phyloP scores from a whole-genome alignment of 2,797 vertebrate genomes.

The Sebastes vulpes region DNA sequence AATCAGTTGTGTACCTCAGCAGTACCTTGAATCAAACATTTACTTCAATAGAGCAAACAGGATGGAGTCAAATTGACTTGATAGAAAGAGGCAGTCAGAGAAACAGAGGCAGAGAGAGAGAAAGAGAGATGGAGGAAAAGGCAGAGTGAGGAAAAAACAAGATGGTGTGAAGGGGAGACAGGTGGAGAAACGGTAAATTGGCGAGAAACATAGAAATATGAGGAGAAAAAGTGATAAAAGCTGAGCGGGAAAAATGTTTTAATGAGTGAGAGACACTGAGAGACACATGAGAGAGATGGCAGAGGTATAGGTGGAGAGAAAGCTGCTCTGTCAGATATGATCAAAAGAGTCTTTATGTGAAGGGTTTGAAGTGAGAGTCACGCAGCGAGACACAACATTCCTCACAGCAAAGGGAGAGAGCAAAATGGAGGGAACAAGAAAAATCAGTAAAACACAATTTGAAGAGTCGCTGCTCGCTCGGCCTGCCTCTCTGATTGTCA shows the following conservation, averaged over 20 bases:
- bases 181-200: slow-evolving; percentile 1
- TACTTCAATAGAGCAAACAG: neutral
- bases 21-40: neutral
- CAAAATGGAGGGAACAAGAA: slow-evolving; percentile 14
- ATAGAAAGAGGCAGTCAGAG: neutral
- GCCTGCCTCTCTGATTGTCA: slow-evolving; percentile 15
- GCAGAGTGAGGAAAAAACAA: neutral
- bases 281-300: neutral
- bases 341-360: slow-evolving; percentile 40
- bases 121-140: neutral
- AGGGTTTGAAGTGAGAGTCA: neutral
- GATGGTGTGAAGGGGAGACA: neutral
- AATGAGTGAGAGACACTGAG: slow-evolving; percentile 25
- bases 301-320: slow-evolving; percentile 4
- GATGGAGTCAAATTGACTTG: slow-evolving; percentile 6
- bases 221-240: slow-evolving; percentile 7
- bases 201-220: neutral
- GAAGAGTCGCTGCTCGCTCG: neutral
- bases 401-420: neutral
- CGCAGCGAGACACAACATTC: slow-evolving; percentile 2
- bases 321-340: slow-evolving; percentile 47
- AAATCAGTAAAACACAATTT: slow-evolving; percentile 13
- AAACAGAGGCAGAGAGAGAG: neutral
- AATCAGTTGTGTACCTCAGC: neutral
- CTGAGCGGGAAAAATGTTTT: neutral